phyloP scores from a whole-genome alignment of 2,888 invertebrate genomes.

The Parnassius mnemosyne region DNA sequence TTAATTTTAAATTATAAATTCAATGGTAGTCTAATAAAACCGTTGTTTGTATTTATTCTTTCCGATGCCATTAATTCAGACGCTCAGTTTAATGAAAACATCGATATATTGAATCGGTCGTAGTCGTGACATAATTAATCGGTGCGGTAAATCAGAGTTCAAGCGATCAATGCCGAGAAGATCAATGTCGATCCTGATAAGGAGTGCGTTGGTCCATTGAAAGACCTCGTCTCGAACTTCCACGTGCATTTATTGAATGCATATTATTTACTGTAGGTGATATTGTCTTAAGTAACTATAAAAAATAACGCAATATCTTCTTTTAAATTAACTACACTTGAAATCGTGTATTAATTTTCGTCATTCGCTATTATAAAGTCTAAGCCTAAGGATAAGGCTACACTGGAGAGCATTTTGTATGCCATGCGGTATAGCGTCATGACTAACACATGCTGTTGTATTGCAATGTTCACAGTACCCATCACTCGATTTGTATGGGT shows the following conservation, averaged over 20 bases:
- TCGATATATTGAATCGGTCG: slow-evolving; percentile 24
- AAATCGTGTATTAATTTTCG: background rate
- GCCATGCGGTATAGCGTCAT: no score
- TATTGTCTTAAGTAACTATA: slow-evolving; percentile 16
- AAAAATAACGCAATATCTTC: background rate
- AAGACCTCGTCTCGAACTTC: slow-evolving; percentile 11
- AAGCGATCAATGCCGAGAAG: slow-evolving; percentile 27
- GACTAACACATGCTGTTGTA: no score
- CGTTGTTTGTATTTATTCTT: slow-evolving; percentile 15
- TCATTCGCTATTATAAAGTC: no score
- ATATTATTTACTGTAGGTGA: slow-evolving; percentile 21
- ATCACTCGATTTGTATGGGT: no score
- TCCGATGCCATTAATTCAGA: slow-evolving; percentile 16
- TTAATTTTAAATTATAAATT: no score
- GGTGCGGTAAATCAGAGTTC: slow-evolving; percentile 27
- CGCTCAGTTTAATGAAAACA: slow-evolving; percentile 25
- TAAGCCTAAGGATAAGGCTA: no score
- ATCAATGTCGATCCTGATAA: slow-evolving; percentile 27
- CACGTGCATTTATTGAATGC: slow-evolving; percentile 24
- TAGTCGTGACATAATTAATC: slow-evolving; percentile 28
- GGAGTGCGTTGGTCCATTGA: slow-evolving; percentile 16
- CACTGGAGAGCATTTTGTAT: no score
- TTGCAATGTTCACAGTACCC: no score
- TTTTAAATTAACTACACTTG: background rate
- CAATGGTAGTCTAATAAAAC: slow-evolving; percentile 10